Base-by-base conservation (phyloP, 1,140 invertebrate species). In the Batillaria attramentaria region DNA sequence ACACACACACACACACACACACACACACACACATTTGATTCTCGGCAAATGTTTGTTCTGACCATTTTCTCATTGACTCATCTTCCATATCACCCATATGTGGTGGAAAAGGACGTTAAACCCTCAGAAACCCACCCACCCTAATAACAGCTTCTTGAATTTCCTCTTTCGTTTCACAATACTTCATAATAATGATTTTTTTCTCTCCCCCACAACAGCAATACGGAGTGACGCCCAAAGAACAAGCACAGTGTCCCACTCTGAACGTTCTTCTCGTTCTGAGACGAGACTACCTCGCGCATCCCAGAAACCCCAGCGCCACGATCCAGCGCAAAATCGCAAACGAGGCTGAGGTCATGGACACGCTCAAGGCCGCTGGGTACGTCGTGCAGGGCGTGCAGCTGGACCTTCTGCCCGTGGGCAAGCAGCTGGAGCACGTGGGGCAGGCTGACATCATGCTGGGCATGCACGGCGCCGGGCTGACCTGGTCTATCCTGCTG, bases 391-490 rank as follows among this genome's bases (percentile, higher is more conserved):
- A 20, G 24, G 66, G 35, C 0, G 54, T 77, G 20, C 81, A 84
- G 77, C 62, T 85, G n/a, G 84, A 86, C 35, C n/a, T 41, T 8
- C 72, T 80, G 43, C 65, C 35, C 2, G 84, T 88, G 79, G 69
- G 68, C 1, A 68, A 84, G 28, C 88, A 89, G 62, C 62, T 89
- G 35, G 50, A 83, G 60, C 72, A 72, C 33, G 82, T 88, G 16
- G 62, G 75, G 60, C 96, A 97, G 84, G 94, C 96, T 0, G 97
- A 98, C 91, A 94, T 99, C 81, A 94, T 99, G 77, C 96, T 99
- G 87, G 97, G 97, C 35, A 98, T 99, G 91, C 98, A 99, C 91
- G 98, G 98, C 28, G 97, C 97, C 79, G 98, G 97, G 0, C 89
- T 99, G 24, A 97, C 97, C 0, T 97, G 99, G 92, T 90, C 97